Percentiles rank a stretch among this genome's conserved stretches.
Conservation (phyloP, 92 coral and sea anemone species). For the Metridium senile region DNA sequence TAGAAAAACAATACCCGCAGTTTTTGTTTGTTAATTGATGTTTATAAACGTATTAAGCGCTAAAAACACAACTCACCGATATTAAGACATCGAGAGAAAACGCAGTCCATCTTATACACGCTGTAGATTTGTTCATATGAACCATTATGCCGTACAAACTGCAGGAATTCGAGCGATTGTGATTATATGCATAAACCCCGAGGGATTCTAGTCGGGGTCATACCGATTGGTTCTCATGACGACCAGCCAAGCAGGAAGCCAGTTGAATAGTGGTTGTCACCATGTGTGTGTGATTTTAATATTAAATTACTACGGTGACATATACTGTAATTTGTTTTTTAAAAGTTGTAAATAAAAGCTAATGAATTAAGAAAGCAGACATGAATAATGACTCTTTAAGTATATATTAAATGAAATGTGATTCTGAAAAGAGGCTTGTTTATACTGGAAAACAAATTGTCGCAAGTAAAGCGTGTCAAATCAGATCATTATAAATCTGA, state of each 20-base stretch:
- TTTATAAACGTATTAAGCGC: neutral
- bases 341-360: too few relatives aligned
- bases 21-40: neutral
- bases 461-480: too few relatives aligned
- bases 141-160: constrained; percentile 38
- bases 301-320: too few relatives aligned
- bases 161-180: neutral
- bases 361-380: too few relatives aligned
- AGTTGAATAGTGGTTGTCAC: neutral
- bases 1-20: neutral
- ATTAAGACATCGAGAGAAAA: constrained; percentile 44
- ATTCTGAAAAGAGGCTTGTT: neutral
- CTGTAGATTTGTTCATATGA: constrained; percentile 49
- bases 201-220: too few relatives aligned
- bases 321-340: too few relatives aligned
- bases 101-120: constrained; percentile 57
- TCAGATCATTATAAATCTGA: too few relatives aligned
- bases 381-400: too few relatives aligned
- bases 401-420: neutral
- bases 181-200: too few relatives aligned
- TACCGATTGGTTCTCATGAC: constrained; percentile 12
- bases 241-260: constrained; percentile 8
- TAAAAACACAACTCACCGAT: constrained; percentile 39
- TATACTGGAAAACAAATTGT: too few relatives aligned
- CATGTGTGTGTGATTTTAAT: too few relatives aligned